Evolutionary conservation across 2,797 vertebrate genomes (phyloP).

Genomic region (Pachyuromys duprasi): DNA sequence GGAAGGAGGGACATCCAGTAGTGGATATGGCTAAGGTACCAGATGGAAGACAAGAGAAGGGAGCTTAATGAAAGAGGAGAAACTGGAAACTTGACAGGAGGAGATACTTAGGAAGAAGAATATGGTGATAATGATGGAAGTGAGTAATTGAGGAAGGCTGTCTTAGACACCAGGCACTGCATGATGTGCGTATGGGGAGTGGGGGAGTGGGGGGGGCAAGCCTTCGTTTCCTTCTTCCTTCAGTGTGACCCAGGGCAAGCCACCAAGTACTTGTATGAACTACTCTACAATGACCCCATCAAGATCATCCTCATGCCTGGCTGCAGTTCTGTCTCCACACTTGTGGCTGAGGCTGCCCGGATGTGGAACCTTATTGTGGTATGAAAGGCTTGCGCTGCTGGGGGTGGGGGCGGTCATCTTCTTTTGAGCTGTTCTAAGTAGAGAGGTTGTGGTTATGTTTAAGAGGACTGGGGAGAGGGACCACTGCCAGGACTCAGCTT

Average conservation of each 20-base stretch:
- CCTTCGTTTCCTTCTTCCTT: not conserved
- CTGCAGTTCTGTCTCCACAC: constrained; percentile 94
- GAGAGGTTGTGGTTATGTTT: not conserved
- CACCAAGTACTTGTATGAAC: constrained; percentile 93
- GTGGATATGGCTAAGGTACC: not conserved
- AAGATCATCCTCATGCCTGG: constrained; percentile 95
- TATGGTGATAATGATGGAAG: not conserved
- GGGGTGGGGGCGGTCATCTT: not conserved
- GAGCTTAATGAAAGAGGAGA: not conserved
- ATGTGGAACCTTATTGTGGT: constrained; percentile 96
- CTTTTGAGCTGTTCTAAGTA: not conserved
- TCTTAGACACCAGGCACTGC: not conserved
- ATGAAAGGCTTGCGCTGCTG: constrained; percentile 33
- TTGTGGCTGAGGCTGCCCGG: constrained; percentile 94
- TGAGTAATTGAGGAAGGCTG: not conserved
- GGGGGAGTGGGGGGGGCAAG: not conserved
- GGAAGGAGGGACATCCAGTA: not conserved
- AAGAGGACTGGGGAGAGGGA: not conserved
- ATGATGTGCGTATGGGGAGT: too few species aligned
- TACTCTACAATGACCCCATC: constrained; percentile 94
- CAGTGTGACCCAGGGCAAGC: constrained; percentile 92
- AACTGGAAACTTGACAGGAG: not conserved
- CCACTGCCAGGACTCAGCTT: not conserved
- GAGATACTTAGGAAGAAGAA: constrained; percentile 15
- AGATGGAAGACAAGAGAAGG: constrained; percentile 1